Evolutionary conservation across 1,140 invertebrate genomes (phyloP), one percentile per base, ranked within the genome.

Genomic region (Drosophila grimshawi): DNA sequence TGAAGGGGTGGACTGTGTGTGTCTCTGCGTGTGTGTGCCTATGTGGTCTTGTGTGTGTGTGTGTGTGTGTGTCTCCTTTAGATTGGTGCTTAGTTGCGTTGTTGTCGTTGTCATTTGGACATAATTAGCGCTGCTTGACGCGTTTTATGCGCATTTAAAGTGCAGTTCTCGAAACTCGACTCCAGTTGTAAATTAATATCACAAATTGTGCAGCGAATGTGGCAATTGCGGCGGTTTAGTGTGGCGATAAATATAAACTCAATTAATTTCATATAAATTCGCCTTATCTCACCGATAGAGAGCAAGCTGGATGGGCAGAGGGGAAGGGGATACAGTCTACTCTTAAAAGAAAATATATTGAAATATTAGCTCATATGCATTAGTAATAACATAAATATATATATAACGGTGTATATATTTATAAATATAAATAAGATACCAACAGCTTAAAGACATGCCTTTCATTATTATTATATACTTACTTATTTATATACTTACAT

Each of bases 181-280:
- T n/a, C 32, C 10, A 69, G 78, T 52, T 73, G 77, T 77, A 71
- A 77, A 83, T 88, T 88, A 74, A 88, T 88, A 80, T 80, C 83
- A 86, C 83, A 80, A 86, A 88, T 82, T 77, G 68, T 65, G 71
- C 70, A 56, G 56, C 70, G 56, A 73, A 67, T 30, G 64, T 29
- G 63, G 10, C 69, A 52, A 64, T 70, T 37, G 59, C 32, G 27
- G 27, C 70, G 43, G 41, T 73, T 73, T 73, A 73, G 49, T 62
- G 39, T 39, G 32, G 48, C 68, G 68, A 76, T 86, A 71, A 81
- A 81, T 65, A 76, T 63, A 63, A 68, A 56, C 56, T 68, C 71
- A 29, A 62, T 62, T 33, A 57, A 49, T 48, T 74, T 37, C 56
- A 39, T 68, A 48, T 55, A 55, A 43, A 53, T 73, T 56, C 68